Percentiles rank a stretch among this genome's conserved stretches.
These are phyloP conservation scores for Mungos mungo DNA, from an alignment of 2,113 vertebrate genomes.

Conservation along the genomic window DNA sequence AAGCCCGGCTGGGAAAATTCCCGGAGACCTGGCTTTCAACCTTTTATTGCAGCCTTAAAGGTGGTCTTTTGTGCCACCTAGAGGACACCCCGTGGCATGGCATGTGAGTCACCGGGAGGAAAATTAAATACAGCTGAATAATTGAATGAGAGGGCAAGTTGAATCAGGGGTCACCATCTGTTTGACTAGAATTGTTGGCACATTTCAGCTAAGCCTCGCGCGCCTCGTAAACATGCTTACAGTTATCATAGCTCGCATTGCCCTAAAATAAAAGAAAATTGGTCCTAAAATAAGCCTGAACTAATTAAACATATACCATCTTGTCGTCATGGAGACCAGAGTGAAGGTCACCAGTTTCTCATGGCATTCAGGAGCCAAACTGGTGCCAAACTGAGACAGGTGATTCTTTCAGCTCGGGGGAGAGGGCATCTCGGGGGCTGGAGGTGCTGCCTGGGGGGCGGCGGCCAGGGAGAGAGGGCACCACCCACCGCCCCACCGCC, in stretches of 20 bases:
- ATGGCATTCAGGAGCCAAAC: conserved; percentile 16
- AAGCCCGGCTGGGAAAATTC: conserved; percentile 21
- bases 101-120: conserved; percentile 75
- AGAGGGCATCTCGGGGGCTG: not conserved
- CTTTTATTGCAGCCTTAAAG: conserved; percentile 52
- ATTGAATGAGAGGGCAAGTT: conserved; percentile 91
- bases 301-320: conserved; percentile 83
- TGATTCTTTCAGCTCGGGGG: not conserved
- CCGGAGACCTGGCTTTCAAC: not conserved
- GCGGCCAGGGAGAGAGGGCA: not conserved
- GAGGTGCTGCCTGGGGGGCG: not conserved
- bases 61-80: conserved; percentile 89
- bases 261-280: conserved; percentile 85
- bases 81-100: conserved; percentile 67
- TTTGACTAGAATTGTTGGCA: conserved; percentile 89
- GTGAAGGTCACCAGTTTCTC: conserved; percentile 63
- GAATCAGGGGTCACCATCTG: conserved; percentile 95
- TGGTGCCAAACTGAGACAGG: conserved; percentile 14
- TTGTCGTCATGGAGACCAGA: conserved; percentile 75
- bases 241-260: conserved; percentile 81
- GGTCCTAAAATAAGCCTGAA: conserved; percentile 84
- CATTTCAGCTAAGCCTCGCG: conserved; percentile 87
- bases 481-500: fast-evolving
- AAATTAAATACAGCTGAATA: conserved; percentile 94
- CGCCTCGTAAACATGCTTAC: conserved; percentile 88